Percentiles rank a stretch among this genome's conserved stretches.
Evolutionary conservation across 2,797 vertebrate species (phyloP).

Genomic region (Pantherophis alleghaniensis): DNA sequence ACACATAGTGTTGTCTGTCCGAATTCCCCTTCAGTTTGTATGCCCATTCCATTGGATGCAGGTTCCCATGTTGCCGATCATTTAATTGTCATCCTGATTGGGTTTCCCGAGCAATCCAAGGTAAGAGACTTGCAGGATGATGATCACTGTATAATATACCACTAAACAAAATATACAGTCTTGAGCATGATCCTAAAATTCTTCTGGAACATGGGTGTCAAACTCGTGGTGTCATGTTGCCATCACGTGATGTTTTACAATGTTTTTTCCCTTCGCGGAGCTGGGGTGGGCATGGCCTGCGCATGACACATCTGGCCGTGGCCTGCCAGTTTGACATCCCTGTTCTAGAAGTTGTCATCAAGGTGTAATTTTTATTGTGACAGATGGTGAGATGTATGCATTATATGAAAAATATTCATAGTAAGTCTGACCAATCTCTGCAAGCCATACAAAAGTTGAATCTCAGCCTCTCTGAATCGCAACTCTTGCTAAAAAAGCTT

Average conservation of each 20-base stretch:
- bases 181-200: background rate
- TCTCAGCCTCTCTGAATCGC: background rate
- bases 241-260: background rate
- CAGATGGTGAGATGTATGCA: background rate
- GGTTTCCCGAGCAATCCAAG: slow-evolving; percentile 99
- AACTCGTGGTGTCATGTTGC: too few species aligned
- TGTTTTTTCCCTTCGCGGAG: background rate
- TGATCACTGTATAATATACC: slow-evolving; percentile 44
- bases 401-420: background rate
- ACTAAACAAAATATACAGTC: background rate
- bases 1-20: slow-evolving; percentile 94
- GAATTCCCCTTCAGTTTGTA: slow-evolving; percentile 88
- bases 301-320: too few species aligned
- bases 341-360: background rate
- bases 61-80: slow-evolving; percentile 97
- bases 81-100: slow-evolving; percentile 97
- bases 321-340: background rate
- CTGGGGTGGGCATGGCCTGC: background rate
- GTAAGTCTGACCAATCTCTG: background rate
- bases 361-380: background rate
- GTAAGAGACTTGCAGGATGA: slow-evolving; percentile 72
- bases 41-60: slow-evolving; percentile 96
- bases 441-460: background rate
- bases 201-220: background rate
- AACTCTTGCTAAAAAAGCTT: background rate